Evolutionary conservation across 2,113 vertebrate species (phyloP), one percentile per base, ranked within the genome.

Genomic region (Menura novaehollandiae): DNA sequence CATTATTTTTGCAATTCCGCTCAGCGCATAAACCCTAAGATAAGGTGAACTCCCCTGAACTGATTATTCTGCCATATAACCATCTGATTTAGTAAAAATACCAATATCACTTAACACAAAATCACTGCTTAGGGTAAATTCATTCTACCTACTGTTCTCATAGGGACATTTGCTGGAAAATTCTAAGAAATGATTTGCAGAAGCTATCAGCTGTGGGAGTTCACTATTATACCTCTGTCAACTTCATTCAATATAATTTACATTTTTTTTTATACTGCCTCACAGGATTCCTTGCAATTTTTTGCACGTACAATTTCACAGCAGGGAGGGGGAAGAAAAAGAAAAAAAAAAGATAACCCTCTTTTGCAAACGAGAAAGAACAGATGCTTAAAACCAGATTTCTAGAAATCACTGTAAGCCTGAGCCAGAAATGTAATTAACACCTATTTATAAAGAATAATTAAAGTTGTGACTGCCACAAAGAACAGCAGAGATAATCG

Each of bases 391-490:
- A 98, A 98, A 98, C 98, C 98, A 98, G 98, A 97, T 97, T 98
- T 97, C 93, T 94, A 97, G 96, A 97, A 98, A 98, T 98, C 97
- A 97, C 98, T 96, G 97, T 97, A 98, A 97, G 97, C 95, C 97
- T 97, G 94, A 98, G 97, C 97, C 97, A 98, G 98, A 98, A 98
- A 98, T 98, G 98, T 98, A 98, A 98, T 98, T 98, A 98, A 98
- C 98, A 98, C 98, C 98, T 98, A 98, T 98, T 98, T 98, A 98
- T 98, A 97, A 98, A 96, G 98, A 98, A 98, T 98, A 98, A 98
- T 98, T 98, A 98, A 98, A 98, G 98, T 98, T 98, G 98, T 97
- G 98, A 97, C 89, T 95, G 97, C 96, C 98, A 98, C 98, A 98
- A 98, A 98, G 98, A 98, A 98, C 95, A 96, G 98, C 97, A 97